These are phyloP conservation scores for Macropis europaea DNA, from an alignment of 2,888 invertebrate genomes.

Conservation along the genomic window DNA sequence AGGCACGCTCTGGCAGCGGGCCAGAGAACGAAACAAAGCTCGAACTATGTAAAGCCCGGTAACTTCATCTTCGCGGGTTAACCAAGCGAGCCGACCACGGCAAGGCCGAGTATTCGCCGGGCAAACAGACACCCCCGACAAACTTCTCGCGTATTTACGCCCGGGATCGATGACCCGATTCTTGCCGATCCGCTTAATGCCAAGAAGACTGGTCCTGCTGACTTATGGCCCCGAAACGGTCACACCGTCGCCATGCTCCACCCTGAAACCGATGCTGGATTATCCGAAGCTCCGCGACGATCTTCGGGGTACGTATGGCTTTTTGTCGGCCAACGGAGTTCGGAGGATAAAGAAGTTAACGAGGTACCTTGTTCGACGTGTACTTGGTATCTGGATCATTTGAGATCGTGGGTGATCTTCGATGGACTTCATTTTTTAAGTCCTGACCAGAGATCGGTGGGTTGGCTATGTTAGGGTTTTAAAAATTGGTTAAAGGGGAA, in stretches of 20 bases:
- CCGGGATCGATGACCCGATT: slow-evolving; percentile 36
- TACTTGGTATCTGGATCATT: too few relatives aligned
- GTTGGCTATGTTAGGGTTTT: too few relatives aligned
- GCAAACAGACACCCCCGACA: slow-evolving; percentile 26
- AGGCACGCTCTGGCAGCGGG: slow-evolving; percentile 65
- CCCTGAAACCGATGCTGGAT: background rate
- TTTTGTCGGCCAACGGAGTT: background rate
- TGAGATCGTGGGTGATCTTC: too few relatives aligned
- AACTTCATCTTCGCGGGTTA: slow-evolving; percentile 71
- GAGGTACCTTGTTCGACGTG: background rate
- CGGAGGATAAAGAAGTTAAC: slow-evolving; percentile 9
- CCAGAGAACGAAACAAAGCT: slow-evolving; percentile 75
- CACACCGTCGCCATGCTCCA: slow-evolving; percentile 1
- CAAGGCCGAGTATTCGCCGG: slow-evolving; percentile 26
- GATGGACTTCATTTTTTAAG: too few relatives aligned
- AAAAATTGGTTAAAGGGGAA: too few relatives aligned
- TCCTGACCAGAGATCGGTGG: too few relatives aligned
- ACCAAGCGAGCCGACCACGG: slow-evolving; percentile 58
- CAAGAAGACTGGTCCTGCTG: slow-evolving; percentile 22
- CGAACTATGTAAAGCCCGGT: slow-evolving; percentile 71
- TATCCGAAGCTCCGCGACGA: background rate
- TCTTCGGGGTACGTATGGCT: too few relatives aligned
- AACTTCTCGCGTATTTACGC: slow-evolving; percentile 44
- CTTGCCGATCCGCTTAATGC: slow-evolving; percentile 19
- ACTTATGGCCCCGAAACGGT: slow-evolving; percentile 23